These are phyloP conservation scores for Shinisaurus crocodilurus DNA, from an alignment of 2,113 vertebrate species.

Conservation along the genomic window DNA sequence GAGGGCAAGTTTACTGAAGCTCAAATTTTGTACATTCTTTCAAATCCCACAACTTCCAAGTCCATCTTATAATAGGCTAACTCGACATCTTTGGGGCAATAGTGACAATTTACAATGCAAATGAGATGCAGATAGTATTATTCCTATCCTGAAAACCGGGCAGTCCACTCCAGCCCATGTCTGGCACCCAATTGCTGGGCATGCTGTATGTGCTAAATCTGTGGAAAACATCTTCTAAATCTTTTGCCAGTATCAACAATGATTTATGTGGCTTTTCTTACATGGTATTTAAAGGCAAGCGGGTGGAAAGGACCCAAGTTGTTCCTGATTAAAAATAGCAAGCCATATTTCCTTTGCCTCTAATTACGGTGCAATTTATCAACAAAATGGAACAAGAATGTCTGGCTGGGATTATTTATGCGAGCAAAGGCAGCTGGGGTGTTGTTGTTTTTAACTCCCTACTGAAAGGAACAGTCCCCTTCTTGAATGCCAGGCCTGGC, in stretches of 20 bases:
- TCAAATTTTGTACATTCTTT: not conserved
- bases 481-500: not conserved
- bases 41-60: not conserved
- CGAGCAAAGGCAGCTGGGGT: not conserved
- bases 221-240: slow-evolving; percentile 46
- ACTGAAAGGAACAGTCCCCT: slow-evolving; percentile 48
- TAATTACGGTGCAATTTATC: slow-evolving; percentile 64
- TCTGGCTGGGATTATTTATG: slow-evolving; percentile 67
- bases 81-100: not conserved
- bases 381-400: slow-evolving; percentile 46
- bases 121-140: not conserved
- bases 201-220: slow-evolving; percentile 11
- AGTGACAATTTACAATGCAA: not conserved
- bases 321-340: slow-evolving; percentile 44
- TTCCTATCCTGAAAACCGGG: not conserved
- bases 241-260: slow-evolving; percentile 54
- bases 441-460: not conserved
- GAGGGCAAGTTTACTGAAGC: not conserved
- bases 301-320: slow-evolving; percentile 39
- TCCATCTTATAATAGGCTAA: not conserved
- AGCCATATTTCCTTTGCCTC: slow-evolving; percentile 46
- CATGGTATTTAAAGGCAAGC: slow-evolving; percentile 44
- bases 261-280: slow-evolving; percentile 41
- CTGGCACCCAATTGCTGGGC: not conserved
- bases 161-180: not conserved